These are phyloP conservation scores for Dryobates pubescens DNA, from an alignment of 2,797 vertebrate genomes.

Conservation along the genomic window DNA sequence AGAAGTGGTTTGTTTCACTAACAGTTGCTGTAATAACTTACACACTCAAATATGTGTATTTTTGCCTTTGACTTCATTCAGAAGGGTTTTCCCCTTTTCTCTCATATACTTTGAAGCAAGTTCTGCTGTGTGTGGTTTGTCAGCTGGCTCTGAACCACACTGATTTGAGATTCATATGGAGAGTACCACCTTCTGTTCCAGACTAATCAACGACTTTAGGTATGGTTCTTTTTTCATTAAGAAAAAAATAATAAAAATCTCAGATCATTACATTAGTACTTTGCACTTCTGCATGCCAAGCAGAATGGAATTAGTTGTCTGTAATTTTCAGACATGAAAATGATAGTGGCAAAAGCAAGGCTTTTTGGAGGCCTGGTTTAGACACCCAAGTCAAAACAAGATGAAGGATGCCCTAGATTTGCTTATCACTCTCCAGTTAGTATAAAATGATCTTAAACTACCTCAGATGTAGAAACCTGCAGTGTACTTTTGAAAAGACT, in stretches of 20 bases:
- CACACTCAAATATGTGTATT: background rate
- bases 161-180: background rate
- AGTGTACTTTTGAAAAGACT: background rate
- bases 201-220: background rate
- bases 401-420: background rate
- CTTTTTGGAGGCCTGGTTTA: background rate
- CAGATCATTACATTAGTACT: background rate
- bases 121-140: background rate
- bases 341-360: background rate
- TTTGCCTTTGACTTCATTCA: background rate
- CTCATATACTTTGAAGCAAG: background rate
- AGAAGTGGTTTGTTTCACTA: background rate
- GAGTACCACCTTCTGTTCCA: background rate
- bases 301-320: background rate
- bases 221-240: background rate
- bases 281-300: background rate
- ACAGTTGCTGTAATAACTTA: background rate
- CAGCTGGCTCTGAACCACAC: background rate
- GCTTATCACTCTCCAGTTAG: background rate
- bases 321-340: background rate
- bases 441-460: background rate
- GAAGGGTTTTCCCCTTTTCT: background rate
- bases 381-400: background rate
- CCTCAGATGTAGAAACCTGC: background rate
- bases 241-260: background rate